phyloP scores from a whole-genome alignment of 2,113 vertebrate species.

The Hydrolagus affinis region DNA sequence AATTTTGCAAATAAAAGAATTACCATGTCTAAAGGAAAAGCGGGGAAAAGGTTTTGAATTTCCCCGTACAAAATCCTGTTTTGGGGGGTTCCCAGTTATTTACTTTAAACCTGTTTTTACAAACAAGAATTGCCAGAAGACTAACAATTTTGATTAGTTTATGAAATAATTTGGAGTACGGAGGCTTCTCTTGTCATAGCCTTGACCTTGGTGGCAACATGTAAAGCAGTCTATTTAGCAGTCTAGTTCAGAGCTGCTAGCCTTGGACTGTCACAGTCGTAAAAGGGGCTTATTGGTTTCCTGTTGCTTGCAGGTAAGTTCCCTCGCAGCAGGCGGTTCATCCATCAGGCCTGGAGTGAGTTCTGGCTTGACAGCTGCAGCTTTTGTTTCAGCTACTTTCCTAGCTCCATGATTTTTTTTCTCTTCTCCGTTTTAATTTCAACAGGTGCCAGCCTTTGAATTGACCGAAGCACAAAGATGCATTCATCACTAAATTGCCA shows the following conservation, averaged over 20 bases:
- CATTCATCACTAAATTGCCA: conserved; percentile 48
- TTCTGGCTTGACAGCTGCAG: conserved; percentile 39
- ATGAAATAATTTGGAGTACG: not conserved
- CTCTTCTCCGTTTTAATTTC: conserved; percentile 51
- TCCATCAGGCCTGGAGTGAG: conserved; percentile 29
- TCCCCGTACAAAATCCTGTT: not conserved
- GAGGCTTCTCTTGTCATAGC: not conserved
- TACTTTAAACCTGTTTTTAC: too few species aligned
- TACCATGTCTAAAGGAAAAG: not conserved
- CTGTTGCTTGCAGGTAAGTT: conserved; percentile 41
- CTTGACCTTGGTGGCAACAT: not conserved
- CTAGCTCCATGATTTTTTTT: conserved; percentile 39
- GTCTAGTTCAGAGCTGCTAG: not conserved
- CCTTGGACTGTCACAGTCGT: not conserved
- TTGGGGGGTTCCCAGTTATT: not conserved
- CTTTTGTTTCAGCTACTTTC: conserved; percentile 47
- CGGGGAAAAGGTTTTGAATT: not conserved
- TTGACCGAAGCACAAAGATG: conserved; percentile 50
- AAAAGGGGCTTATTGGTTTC: conserved; percentile 40
- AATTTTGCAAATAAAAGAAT: not conserved
- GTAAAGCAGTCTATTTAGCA: too few species aligned
- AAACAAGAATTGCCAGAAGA: not conserved
- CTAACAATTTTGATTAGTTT: not conserved
- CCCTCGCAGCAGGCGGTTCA: conserved; percentile 33
- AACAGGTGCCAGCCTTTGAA: conserved; percentile 53